A percentile compares a stretch with the other conserved stretches of the same genome.
Evolutionary conservation across 2,797 vertebrate species (phyloP).

Genomic region (Ceryle rudis): DNA sequence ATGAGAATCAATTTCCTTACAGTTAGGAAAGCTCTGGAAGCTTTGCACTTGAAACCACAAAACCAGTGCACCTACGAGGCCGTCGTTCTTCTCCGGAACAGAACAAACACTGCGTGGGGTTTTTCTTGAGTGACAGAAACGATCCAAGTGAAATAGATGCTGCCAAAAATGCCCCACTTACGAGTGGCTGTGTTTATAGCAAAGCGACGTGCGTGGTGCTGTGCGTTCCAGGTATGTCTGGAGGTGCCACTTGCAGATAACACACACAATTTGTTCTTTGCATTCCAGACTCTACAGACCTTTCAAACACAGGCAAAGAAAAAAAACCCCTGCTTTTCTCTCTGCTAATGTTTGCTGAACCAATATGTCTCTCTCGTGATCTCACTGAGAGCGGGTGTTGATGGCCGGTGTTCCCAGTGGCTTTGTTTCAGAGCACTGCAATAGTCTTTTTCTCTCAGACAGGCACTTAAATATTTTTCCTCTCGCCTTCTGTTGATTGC

Average conservation of each 20-base stretch:
- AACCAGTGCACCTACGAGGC: neutral
- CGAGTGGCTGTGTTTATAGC: neutral
- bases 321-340: neutral
- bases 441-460: slow-evolving; percentile 4
- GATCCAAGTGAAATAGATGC: neutral
- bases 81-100: rapidly evolving
- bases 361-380: neutral
- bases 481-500: slow-evolving; percentile 15
- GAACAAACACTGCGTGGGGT: rapidly evolving
- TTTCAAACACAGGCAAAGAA: neutral
- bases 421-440: neutral
- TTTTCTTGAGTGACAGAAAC: rapidly evolving
- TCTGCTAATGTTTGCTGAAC: neutral
- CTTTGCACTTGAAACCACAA: neutral
- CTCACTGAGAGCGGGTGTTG: neutral
- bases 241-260: neutral
- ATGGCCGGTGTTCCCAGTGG: neutral
- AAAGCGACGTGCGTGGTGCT: rapidly evolving
- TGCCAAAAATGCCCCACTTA: neutral
- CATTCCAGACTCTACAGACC: neutral
- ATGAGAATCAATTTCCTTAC: neutral
- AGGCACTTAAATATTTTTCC: neutral
- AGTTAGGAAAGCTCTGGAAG: neutral
- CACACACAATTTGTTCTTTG: neutral
- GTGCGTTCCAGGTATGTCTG: neutral